Conservation (phyloP, 2,888 invertebrate genomes). For the Limnephilus rhombicus region DNA sequence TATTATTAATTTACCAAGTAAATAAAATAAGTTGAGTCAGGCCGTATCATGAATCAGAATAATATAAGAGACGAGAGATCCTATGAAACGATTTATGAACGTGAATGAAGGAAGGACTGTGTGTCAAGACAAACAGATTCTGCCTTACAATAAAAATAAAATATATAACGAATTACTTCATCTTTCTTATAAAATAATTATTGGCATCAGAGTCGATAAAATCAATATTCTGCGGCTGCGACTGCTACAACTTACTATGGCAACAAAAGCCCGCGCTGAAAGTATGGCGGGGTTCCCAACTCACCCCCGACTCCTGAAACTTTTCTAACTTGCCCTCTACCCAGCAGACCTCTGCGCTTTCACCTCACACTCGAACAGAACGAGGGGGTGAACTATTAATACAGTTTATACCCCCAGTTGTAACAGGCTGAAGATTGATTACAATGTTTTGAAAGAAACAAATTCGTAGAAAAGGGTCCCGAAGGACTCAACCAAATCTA, state of each 20-base stretch:
- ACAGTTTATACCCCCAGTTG: conserved; percentile 5
- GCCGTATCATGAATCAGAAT: no score
- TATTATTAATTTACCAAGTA: no score
- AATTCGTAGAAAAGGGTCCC: conserved; percentile 17
- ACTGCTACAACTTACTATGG: not conserved
- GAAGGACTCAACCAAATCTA: not conserved
- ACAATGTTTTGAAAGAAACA: conserved; percentile 46
- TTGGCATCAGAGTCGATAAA: conserved; percentile 7
- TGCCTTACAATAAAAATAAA: not conserved
- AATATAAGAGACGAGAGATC: no score
- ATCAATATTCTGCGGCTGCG: conserved; percentile 34
- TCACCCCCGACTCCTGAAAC: conserved; percentile 9
- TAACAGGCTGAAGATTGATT: conserved; percentile 40
- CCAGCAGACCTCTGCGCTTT: not conserved
- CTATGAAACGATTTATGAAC: no score
- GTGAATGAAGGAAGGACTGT: no score
- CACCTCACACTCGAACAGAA: not conserved
- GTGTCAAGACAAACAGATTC: not conserved
- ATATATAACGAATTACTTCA: not conserved
- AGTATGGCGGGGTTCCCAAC: conserved; percentile 34
- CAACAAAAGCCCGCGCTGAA: conserved; percentile 1
- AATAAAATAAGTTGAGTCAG: no score
- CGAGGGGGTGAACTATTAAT: conserved; percentile 42
- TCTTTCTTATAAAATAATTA: not conserved
- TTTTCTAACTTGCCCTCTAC: not conserved